phyloP scores from a whole-genome alignment of 2,888 invertebrate species.

The Autographa pulchrina region DNA sequence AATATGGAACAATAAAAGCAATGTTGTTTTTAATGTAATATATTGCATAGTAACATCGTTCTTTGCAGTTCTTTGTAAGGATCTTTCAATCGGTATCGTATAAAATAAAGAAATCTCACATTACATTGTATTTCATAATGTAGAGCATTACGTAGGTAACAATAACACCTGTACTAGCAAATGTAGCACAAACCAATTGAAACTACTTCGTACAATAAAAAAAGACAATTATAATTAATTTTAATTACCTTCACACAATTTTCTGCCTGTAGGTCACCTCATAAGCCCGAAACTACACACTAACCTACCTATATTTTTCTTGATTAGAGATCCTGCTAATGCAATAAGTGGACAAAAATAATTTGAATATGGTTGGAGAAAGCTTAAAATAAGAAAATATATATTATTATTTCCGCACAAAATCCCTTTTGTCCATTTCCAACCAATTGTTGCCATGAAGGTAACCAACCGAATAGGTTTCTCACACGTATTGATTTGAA shows the following conservation, averaged over 20 bases:
- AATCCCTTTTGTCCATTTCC: too few species aligned
- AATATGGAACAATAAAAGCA: neutral
- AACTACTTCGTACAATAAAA: neutral
- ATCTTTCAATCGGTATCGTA: neutral
- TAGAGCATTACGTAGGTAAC: neutral
- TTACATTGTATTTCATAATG: neutral
- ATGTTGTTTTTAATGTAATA: neutral
- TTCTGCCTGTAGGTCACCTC: neutral
- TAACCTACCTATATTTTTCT: too few species aligned
- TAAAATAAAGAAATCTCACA: conserved; percentile 1
- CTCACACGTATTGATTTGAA: too few species aligned
- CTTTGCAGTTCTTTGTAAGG: neutral
- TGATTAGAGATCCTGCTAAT: too few species aligned
- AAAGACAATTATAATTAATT: neutral
- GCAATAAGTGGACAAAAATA: too few species aligned
- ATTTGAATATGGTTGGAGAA: too few species aligned
- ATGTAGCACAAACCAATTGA: conserved; percentile 4
- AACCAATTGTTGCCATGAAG: neutral
- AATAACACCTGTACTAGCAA: neutral
- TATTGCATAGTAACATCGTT: neutral
- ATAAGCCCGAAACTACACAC: neutral
- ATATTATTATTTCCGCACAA: too few species aligned
- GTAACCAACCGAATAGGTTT: neutral
- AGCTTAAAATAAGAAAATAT: too few species aligned
- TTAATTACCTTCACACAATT: neutral